Evolutionary conservation across 2,113 vertebrate genomes (phyloP), one percentile per base, ranked within the genome.

Genomic region (Salvelinus fontinalis): DNA sequence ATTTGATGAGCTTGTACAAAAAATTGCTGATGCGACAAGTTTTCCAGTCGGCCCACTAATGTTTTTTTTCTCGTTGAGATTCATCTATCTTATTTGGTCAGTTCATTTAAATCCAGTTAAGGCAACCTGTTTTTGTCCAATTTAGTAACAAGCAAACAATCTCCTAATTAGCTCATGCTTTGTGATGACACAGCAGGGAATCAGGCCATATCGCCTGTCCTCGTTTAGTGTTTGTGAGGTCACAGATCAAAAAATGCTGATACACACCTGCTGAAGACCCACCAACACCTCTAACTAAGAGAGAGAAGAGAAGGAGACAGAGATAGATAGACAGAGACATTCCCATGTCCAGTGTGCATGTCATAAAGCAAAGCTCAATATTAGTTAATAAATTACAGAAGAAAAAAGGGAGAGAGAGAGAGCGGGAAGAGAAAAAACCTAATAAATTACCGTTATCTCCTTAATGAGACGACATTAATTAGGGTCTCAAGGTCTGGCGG

Each of bases 381-480:
- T 87, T 90, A 76, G 93, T 95, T 94, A 94, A 95, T 95, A 91
- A 94, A 89, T 91, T 92, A 92, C 87, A 82, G 86, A 86, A 84
- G 77, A 54, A 44, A 79, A 71, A 79, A 87, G 80, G 73, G 83
- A 83, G 74, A 81, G 79, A 70, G 79, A 87, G 60, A 16, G 26
- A 86, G 84, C 79, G 79, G 71, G 82, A 83, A 74, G 71, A 79
- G 75, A 74, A 70, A 67, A 85, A 90, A 90, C 86, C 83, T 85
- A 93, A 93, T 93, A 94, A 94, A 95, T 92, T 86, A 87, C 78
- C 1, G 86, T 94, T 95, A 95, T 95, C 94, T 94, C 62, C 83
- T 90, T 94, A 95, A 95, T 93, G 94, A 93, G 93, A 86, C 90
- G 91, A 93, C 94, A 94, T 94, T 95, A 92, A 95, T 95, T 95